phyloP scores from a whole-genome alignment of 2,797 vertebrate genomes.

The Vespertilio murinus region DNA sequence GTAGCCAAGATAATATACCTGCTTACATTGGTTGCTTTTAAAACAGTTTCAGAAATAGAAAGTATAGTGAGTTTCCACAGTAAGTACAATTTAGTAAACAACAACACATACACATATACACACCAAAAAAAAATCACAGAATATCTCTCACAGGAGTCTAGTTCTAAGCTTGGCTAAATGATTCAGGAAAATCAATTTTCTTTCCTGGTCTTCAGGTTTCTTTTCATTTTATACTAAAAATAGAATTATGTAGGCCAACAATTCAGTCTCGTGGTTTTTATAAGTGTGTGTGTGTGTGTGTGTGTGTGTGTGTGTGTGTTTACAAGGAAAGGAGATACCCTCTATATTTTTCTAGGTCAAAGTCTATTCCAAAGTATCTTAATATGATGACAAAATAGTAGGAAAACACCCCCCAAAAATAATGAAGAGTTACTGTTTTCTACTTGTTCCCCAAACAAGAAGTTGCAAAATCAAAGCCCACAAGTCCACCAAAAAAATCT shows the following conservation, averaged over 20 bases:
- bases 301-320: too few species aligned
- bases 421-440: constrained; percentile 52
- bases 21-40: constrained; percentile 69
- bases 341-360: constrained; percentile 32
- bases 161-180: not conserved
- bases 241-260: not conserved
- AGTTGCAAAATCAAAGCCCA: constrained; percentile 58
- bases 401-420: not conserved
- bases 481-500: not conserved
- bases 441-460: constrained; percentile 36
- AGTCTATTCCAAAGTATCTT: not conserved
- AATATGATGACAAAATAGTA: not conserved
- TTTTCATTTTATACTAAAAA: constrained; percentile 28
- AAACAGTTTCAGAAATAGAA: constrained; percentile 65
- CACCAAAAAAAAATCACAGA: not conserved
- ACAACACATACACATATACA: not conserved
- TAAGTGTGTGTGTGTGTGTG: not conserved
- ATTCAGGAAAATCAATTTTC: constrained; percentile 24
- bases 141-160: constrained; percentile 14
- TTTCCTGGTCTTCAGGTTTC: not conserved
- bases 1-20: constrained; percentile 72
- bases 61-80: constrained; percentile 24
- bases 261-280: not conserved
- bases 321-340: not conserved
- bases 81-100: constrained; percentile 63